Percentiles rank a stretch among this genome's conserved stretches.
These are phyloP conservation scores for Mionectes olivaceus DNA, from an alignment of 2,797 vertebrate species.

Conservation along the genomic window DNA sequence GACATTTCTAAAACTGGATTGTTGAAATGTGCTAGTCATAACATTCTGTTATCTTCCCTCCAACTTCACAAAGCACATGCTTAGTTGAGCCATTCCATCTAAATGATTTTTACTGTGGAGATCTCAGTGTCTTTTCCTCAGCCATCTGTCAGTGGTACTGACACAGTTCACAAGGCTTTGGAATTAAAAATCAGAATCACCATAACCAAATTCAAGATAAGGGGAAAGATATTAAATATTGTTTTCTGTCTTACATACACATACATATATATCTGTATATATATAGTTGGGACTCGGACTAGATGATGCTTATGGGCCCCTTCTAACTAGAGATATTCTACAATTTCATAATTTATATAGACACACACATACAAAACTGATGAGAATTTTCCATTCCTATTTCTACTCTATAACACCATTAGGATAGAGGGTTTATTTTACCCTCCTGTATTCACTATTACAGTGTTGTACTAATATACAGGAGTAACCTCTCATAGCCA, in stretches of 20 bases:
- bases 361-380: accelerated
- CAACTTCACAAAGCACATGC: slow-evolving; percentile 22
- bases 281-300: background rate
- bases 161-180: background rate
- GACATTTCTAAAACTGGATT: slow-evolving; percentile 49
- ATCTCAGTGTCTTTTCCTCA: background rate
- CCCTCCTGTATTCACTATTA: background rate
- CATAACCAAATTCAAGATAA: background rate
- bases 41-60: slow-evolving; percentile 57
- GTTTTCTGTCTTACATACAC: background rate
- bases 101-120: background rate
- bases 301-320: background rate
- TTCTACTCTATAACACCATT: background rate
- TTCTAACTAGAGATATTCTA: background rate
- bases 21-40: slow-evolving; percentile 67
- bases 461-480: background rate
- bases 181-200: slow-evolving; percentile 10
- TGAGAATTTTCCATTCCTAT: background rate
- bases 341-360: background rate
- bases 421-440: background rate
- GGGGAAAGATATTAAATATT: background rate
- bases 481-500: background rate
- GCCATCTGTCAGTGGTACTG: background rate
- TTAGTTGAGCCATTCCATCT: slow-evolving; percentile 1
- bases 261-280: accelerated